Evolutionary conservation across 2,113 vertebrate genomes (phyloP).

Genomic region (Eulacestoma nigropectus): DNA sequence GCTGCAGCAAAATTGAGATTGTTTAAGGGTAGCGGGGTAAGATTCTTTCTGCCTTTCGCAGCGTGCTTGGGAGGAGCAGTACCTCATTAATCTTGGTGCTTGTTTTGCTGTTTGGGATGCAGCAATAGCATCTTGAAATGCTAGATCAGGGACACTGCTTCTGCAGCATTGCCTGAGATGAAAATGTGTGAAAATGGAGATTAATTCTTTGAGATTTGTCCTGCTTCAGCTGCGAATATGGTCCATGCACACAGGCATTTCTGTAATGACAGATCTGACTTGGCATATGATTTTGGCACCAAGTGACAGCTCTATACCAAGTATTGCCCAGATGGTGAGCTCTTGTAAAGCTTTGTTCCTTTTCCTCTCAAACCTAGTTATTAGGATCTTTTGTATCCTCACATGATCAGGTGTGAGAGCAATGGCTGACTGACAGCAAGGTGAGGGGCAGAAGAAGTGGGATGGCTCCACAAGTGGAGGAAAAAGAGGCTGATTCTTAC

Average conservation of each 20-base stretch:
- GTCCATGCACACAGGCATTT: neutral
- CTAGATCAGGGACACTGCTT: neutral
- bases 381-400: neutral
- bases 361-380: neutral
- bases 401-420: neutral
- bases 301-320: slow-evolving; percentile 3
- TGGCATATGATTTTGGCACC: neutral
- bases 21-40: neutral
- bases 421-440: neutral
- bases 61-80: neutral
- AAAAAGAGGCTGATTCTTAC: neutral
- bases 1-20: neutral
- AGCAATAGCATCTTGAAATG: neutral
- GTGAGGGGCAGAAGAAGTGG: neutral
- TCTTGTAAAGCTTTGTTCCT: neutral
- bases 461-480: neutral
- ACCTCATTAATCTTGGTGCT: neutral
- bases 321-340: neutral
- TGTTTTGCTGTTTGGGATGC: neutral
- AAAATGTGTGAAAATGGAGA: neutral
- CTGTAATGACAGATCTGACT: neutral
- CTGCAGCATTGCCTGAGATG: neutral
- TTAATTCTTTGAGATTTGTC: neutral
- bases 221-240: neutral
- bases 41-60: neutral